Evolutionary conservation across 2,888 invertebrate genomes (phyloP).

Genomic region (Matsumyia berberina): DNA sequence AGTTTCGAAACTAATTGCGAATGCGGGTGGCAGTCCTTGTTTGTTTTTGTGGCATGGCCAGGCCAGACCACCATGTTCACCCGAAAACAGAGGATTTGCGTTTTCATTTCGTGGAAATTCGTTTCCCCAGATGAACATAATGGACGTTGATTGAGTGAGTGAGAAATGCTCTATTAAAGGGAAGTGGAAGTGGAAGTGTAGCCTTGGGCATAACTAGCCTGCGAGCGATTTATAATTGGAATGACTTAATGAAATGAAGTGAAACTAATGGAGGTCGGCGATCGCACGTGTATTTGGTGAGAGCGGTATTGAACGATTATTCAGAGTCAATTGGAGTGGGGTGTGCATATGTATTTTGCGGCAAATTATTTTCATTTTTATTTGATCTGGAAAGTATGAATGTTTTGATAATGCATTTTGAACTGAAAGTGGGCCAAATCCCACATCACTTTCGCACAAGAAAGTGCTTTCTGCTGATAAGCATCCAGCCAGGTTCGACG

Average conservation of each 20-base stretch:
- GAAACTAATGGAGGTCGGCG: not conserved
- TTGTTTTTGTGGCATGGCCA: constrained; percentile 20
- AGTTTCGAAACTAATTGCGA: constrained; percentile 49
- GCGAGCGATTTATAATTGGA: constrained; percentile 28
- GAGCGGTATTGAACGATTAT: not conserved
- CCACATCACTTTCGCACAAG: no score
- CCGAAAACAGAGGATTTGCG: not conserved
- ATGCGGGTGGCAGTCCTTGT: constrained; percentile 22
- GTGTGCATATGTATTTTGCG: not conserved
- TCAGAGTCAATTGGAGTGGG: not conserved
- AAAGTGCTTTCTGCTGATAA: no score
- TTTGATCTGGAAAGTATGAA: no score
- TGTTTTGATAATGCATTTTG: no score
- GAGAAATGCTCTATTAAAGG: constrained; percentile 4
- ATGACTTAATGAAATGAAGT: constrained; percentile 34
- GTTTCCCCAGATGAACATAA: constrained; percentile 21
- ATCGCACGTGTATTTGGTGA: not conserved
- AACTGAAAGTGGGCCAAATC: no score
- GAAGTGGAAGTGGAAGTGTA: constrained; percentile 19
- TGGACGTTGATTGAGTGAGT: constrained; percentile 40
- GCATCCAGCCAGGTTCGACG: no score
- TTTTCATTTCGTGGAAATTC: constrained; percentile 14
- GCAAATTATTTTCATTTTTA: no score
- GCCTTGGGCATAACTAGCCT: not conserved
- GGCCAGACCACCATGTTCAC: no score